phyloP scores from a whole-genome alignment of 2,888 invertebrate species.

The Epinotia ramella region DNA sequence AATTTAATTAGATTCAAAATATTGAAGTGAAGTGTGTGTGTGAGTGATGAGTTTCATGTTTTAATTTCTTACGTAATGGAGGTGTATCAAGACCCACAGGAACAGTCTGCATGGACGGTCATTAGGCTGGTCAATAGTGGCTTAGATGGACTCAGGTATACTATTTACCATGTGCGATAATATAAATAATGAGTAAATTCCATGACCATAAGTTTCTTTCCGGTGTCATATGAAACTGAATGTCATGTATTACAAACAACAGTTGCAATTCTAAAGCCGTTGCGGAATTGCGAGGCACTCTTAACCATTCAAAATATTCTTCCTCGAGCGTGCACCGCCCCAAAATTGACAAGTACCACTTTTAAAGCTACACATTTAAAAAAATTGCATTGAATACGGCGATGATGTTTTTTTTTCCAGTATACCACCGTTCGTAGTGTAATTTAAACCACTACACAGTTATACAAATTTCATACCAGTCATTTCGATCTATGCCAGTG shows the following conservation, averaged over 20 bases:
- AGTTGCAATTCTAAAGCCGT: neutral
- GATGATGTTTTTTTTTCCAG: neutral
- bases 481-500: neutral
- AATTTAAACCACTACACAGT: neutral
- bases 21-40: neutral
- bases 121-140: conserved; percentile 53
- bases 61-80: conserved; percentile 46
- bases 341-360: neutral
- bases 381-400: neutral
- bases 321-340: neutral
- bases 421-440: neutral
- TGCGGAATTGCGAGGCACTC: too few species aligned
- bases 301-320: neutral
- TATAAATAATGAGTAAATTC: neutral
- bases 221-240: too few species aligned
- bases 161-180: neutral
- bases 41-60: neutral
- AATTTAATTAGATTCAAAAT: neutral
- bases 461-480: neutral
- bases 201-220: neutral
- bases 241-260: too few species aligned
- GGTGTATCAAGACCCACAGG: conserved; percentile 50
- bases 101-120: conserved; percentile 55
- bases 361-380: neutral
- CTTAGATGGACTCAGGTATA: conserved; percentile 60